Conservation (phyloP, 1,140 invertebrate genomes). For the Pseudomyrmex dendroicus region DNA sequence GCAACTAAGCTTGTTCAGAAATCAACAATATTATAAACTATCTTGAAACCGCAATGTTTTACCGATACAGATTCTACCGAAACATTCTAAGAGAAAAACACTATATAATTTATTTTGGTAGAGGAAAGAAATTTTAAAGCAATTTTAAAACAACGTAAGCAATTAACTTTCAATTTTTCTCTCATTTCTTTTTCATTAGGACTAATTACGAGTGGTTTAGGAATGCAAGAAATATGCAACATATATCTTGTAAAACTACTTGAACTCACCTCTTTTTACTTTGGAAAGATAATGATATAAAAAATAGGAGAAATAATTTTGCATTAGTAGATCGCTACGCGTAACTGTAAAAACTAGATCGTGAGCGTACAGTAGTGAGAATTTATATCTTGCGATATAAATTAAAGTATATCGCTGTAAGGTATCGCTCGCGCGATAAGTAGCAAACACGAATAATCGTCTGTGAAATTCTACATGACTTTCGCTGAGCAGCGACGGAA, state of each 20-base stretch:
- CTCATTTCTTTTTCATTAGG: not conserved
- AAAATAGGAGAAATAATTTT: not conserved
- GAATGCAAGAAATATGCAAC: not conserved
- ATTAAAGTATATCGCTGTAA: no score
- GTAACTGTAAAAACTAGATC: not conserved
- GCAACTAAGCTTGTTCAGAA: no score
- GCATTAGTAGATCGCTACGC: not conserved
- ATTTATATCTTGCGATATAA: conserved; percentile 41
- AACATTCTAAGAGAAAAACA: no score
- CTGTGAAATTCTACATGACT: conserved; percentile 26
- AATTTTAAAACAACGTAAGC: not conserved
- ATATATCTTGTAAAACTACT: not conserved
- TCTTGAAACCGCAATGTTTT: no score
- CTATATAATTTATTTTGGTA: conserved; percentile 8
- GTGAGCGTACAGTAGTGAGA: conserved; percentile 14
- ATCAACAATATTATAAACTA: no score
- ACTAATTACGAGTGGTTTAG: conserved; percentile 14
- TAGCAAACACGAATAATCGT: conserved; percentile 22
- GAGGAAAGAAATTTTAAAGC: not conserved
- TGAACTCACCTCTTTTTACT: not conserved
- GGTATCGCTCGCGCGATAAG: conserved; percentile 27
- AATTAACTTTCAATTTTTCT: conserved; percentile 3
- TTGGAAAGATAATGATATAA: conserved; percentile 20
- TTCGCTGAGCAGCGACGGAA: conserved; percentile 19
- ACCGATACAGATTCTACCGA: no score